phyloP scores from a whole-genome alignment of 1,140 invertebrate genomes.

The Notospermus geniculatus region DNA sequence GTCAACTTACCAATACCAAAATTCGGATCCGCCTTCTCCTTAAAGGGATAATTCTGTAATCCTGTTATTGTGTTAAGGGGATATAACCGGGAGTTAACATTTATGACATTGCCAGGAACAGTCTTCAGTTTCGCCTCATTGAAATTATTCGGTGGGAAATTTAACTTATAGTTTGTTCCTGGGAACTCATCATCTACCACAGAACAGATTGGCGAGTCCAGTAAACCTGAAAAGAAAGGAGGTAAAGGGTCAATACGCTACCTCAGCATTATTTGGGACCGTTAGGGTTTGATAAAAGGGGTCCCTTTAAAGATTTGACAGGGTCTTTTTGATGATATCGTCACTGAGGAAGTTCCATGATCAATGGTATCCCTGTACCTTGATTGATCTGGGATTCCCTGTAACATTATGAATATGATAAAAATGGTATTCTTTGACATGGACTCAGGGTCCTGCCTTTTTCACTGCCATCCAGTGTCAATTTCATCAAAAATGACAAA shows the following conservation, averaged over 20 bases:
- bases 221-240: slow-evolving; percentile 36
- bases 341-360: no score
- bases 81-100: slow-evolving; percentile 46
- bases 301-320: no score
- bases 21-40: slow-evolving; percentile 46
- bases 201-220: slow-evolving; percentile 52
- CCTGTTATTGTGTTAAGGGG: slow-evolving; percentile 49
- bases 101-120: slow-evolving; percentile 47
- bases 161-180: slow-evolving; percentile 23
- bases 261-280: no score
- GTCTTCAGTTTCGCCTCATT: slow-evolving; percentile 39
- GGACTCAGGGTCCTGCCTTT: no score
- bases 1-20: slow-evolving; percentile 42
- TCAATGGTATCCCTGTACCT: no score
- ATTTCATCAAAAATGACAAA: no score
- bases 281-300: no score
- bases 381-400: no score
- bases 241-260: neutral
- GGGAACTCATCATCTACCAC: slow-evolving; percentile 53
- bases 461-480: no score
- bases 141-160: slow-evolving; percentile 51
- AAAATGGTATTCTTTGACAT: no score
- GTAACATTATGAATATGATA: no score
- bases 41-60: slow-evolving; percentile 43
- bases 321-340: no score